Conservation (phyloP, 2,113 vertebrate genomes). For the Cyphomyrus plagiostoma region DNA sequence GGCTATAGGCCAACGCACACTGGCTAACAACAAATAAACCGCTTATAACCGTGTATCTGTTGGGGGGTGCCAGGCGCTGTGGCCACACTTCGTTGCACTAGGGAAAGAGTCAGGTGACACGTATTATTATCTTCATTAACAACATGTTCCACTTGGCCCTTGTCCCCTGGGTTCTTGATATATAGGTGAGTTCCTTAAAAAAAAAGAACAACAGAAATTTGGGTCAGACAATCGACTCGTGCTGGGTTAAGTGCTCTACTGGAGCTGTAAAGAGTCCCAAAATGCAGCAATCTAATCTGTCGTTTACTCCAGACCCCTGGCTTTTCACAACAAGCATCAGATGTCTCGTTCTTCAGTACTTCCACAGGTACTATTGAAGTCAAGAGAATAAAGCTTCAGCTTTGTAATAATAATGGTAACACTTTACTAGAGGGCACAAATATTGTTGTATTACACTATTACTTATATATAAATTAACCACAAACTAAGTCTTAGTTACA, state of each 20-base stretch:
- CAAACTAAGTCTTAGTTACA: not conserved
- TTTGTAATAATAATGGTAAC: not conserved
- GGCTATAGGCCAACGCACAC: too few relatives aligned
- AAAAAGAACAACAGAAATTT: not conserved
- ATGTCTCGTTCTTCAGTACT: not conserved
- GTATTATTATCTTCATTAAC: slow-evolving; percentile 7
- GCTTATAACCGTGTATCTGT: not conserved
- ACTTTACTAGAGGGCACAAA: not conserved
- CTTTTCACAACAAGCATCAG: not conserved
- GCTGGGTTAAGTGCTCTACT: not conserved
- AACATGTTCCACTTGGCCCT: not conserved
- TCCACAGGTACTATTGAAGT: not conserved
- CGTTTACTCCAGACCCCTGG: not conserved
- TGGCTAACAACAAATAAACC: not conserved
- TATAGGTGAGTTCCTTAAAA: slow-evolving; percentile 1
- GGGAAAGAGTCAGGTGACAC: not conserved
- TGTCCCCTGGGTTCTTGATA: not conserved
- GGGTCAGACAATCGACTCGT: not conserved
- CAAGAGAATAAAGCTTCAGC: not conserved
- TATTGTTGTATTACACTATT: not conserved
- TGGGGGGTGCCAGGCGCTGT: not conserved
- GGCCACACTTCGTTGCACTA: not conserved
- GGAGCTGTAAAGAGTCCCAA: not conserved
- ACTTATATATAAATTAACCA: not conserved
- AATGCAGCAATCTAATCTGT: not conserved